These are phyloP conservation scores for Zaprionus tsacasi DNA, from an alignment of 1,140 invertebrate species.

Conservation along the genomic window DNA sequence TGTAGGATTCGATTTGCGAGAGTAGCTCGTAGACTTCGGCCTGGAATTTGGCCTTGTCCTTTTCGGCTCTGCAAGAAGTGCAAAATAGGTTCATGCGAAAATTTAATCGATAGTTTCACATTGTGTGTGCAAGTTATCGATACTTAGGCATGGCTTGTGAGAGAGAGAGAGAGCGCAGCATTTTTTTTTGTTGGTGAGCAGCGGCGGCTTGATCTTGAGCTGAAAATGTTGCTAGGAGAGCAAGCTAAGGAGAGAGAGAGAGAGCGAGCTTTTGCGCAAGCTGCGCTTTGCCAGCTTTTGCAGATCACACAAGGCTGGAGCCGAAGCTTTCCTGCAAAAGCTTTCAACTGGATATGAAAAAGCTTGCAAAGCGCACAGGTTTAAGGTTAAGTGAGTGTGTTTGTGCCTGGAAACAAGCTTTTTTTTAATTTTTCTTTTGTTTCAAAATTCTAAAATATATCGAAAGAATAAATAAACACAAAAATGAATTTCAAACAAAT, in stretches of 20 bases:
- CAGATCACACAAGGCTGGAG: neutral
- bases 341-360: slow-evolving; percentile 38
- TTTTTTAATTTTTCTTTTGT: slow-evolving; percentile 1
- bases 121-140: slow-evolving; percentile 10
- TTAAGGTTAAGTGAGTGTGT: slow-evolving; percentile 47
- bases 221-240: slow-evolving; percentile 1
- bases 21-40: slow-evolving; percentile 97
- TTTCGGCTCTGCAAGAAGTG: slow-evolving; percentile 92
- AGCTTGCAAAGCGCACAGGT: slow-evolving; percentile 32
- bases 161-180: slow-evolving; percentile 7
- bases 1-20: slow-evolving; percentile 95
- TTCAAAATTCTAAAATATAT: slow-evolving; percentile 22
- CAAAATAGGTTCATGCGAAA: slow-evolving; percentile 65
- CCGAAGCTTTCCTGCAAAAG: slow-evolving; percentile 9
- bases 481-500: slow-evolving; percentile 38
- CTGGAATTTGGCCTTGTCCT: slow-evolving; percentile 98
- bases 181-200: slow-evolving; percentile 13
- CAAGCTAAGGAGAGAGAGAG: slow-evolving; percentile 20
- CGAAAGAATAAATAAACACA: slow-evolving; percentile 22
- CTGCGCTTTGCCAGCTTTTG: slow-evolving; percentile 17
- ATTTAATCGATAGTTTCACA: neutral
- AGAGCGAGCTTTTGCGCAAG: slow-evolving; percentile 8
- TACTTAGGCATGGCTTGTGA: slow-evolving; percentile 71
- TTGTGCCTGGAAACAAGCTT: slow-evolving; percentile 69
- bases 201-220: slow-evolving; percentile 32